phyloP scores from a whole-genome alignment of 2,797 vertebrate species.

The Bufotes viridis region DNA sequence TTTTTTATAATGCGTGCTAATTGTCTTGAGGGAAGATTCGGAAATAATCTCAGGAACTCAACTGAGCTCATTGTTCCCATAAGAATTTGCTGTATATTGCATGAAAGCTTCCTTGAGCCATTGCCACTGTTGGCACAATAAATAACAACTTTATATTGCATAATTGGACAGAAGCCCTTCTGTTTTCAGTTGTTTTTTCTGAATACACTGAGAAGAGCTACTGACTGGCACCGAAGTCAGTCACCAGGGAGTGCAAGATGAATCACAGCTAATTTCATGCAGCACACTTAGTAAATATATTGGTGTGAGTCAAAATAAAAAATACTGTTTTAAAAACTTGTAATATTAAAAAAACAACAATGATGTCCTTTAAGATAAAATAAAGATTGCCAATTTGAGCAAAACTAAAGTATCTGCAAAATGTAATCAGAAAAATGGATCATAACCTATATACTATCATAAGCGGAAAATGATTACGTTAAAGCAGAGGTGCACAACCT shows the following conservation, averaged over 20 bases:
- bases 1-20: background rate
- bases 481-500: background rate
- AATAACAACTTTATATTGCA: constrained; percentile 19
- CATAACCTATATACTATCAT: background rate
- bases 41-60: background rate
- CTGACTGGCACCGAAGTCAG: constrained; percentile 9
- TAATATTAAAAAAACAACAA: background rate
- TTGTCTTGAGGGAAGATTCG: background rate
- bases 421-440: background rate
- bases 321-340: background rate
- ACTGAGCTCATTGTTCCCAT: background rate
- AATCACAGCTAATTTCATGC: background rate
- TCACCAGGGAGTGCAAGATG: constrained; percentile 18
- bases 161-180: constrained; percentile 12
- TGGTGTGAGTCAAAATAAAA: background rate
- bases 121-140: constrained; percentile 14
- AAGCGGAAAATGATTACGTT: background rate
- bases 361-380: background rate
- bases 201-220: background rate
- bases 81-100: constrained; percentile 5
- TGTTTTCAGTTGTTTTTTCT: constrained; percentile 9
- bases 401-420: background rate
- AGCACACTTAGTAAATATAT: background rate
- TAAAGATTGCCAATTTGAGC: background rate
- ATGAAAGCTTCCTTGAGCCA: constrained; percentile 18